These are phyloP conservation scores for Aromia moschata DNA, from an alignment of 2,888 invertebrate genomes.

Conservation along the genomic window DNA sequence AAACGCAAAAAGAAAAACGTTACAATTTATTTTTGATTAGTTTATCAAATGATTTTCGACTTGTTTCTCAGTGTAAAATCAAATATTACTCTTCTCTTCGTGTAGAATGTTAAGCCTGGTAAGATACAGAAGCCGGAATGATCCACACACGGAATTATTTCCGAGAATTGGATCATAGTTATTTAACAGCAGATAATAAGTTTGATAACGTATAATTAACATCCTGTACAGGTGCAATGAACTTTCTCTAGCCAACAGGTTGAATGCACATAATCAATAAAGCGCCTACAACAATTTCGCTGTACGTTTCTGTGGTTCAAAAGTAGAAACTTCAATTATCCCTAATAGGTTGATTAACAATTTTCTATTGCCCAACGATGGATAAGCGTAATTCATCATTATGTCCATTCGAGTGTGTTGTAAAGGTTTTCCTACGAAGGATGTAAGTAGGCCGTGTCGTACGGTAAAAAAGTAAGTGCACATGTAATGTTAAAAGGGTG, in stretches of 20 bases:
- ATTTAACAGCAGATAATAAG: slow-evolving; percentile 2
- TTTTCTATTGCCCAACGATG: slow-evolving; percentile 10
- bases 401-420: neutral
- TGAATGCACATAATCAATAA: slow-evolving; percentile 24
- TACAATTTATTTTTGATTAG: too few relatives aligned
- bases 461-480: slow-evolving; percentile 1
- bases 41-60: too few relatives aligned
- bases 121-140: too few relatives aligned
- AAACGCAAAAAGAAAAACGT: too few relatives aligned
- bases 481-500: slow-evolving; percentile 2
- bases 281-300: slow-evolving; percentile 8
- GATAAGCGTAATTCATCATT: neutral
- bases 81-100: too few relatives aligned
- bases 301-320: slow-evolving; percentile 5
- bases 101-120: too few relatives aligned
- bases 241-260: slow-evolving; percentile 36
- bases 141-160: neutral
- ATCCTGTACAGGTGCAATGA: slow-evolving; percentile 34
- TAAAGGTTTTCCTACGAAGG: neutral
- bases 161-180: neutral
- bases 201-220: slow-evolving; percentile 1
- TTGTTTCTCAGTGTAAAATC: too few relatives aligned
- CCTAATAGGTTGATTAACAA: slow-evolving; percentile 12
- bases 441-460: slow-evolving; percentile 5
- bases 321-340: slow-evolving; percentile 15